Percentiles rank a stretch among this genome's conserved stretches.
Evolutionary conservation across 53 echinoderm and acorn worm genomes (phyloP).

Genomic region (Crossaster papposus): DNA sequence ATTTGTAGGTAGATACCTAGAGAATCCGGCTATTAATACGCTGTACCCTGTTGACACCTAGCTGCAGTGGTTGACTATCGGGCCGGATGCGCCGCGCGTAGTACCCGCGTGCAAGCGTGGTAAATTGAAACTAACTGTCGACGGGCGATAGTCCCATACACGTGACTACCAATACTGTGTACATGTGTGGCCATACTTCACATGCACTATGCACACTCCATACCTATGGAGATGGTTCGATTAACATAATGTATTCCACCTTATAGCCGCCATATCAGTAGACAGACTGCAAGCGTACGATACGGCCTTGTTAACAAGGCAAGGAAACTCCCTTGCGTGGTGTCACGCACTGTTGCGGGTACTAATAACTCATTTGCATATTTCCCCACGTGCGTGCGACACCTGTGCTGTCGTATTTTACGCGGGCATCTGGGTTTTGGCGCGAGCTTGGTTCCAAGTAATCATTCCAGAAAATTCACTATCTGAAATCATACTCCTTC

Average conservation of each 20-base stretch:
- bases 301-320: background rate
- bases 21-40: conserved; percentile 28
- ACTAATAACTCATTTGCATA: conserved; percentile 14
- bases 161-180: background rate
- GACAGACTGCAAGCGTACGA: background rate
- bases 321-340: background rate
- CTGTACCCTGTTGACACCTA: conserved; percentile 5
- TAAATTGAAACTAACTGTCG: conserved; percentile 53
- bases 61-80: background rate
- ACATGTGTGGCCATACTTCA: background rate
- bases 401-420: background rate
- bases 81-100: background rate
- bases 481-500: background rate
- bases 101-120: conserved; percentile 22
- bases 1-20: too few relatives aligned
- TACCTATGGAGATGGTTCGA: background rate
- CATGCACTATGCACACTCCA: background rate
- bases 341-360: background rate
- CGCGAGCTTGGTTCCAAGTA: background rate
- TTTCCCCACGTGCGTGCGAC: background rate
- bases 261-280: background rate
- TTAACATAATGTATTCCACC: conserved; percentile 36
- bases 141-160: background rate
- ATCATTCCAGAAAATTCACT: background rate
- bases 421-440: background rate